These are phyloP conservation scores for Malacoctenus gilli DNA, from an alignment of 2,797 vertebrate genomes.

Conservation along the genomic window DNA sequence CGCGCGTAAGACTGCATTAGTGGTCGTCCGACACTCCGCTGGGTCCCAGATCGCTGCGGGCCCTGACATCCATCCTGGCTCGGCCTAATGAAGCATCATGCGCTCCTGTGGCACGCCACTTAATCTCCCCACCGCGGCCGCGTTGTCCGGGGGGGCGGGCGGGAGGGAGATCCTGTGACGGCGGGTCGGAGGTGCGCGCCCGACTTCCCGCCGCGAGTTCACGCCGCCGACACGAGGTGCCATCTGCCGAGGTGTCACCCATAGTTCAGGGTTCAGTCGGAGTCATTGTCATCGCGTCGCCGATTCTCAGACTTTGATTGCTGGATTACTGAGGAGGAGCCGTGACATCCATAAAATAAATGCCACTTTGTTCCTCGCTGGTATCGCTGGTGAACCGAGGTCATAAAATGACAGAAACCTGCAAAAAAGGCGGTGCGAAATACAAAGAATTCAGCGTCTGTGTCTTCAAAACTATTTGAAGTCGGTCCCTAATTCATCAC, in stretches of 20 bases:
- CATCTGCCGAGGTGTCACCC: constrained; percentile 59
- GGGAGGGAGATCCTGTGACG: constrained; percentile 39
- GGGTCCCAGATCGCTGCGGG: constrained; percentile 63
- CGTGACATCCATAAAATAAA: not conserved
- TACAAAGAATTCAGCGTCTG: no score
- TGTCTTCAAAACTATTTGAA: no score
- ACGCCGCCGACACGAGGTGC: constrained; percentile 40
- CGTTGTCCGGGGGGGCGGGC: constrained; percentile 60
- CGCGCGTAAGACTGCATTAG: constrained; percentile 64
- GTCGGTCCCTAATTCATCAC: no score
- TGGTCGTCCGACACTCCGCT: constrained; percentile 57
- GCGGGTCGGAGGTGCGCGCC: constrained; percentile 62
- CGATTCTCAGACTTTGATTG: constrained; percentile 10
- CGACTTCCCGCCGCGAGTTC: constrained; percentile 58
- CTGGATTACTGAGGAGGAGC: not conserved
- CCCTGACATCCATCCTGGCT: constrained; percentile 67
- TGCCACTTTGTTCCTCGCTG: not conserved
- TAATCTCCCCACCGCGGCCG: constrained; percentile 64
- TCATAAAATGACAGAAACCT: no score
- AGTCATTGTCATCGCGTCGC: no score
- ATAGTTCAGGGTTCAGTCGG: constrained; percentile 32
- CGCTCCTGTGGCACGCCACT: constrained; percentile 69
- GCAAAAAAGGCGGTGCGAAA: no score
- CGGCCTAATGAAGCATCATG: constrained; percentile 75
- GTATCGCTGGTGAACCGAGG: no score